These are phyloP conservation scores for Scolanthus callimorphus DNA, from an alignment of 92 coral and sea anemone species.

Conservation along the genomic window DNA sequence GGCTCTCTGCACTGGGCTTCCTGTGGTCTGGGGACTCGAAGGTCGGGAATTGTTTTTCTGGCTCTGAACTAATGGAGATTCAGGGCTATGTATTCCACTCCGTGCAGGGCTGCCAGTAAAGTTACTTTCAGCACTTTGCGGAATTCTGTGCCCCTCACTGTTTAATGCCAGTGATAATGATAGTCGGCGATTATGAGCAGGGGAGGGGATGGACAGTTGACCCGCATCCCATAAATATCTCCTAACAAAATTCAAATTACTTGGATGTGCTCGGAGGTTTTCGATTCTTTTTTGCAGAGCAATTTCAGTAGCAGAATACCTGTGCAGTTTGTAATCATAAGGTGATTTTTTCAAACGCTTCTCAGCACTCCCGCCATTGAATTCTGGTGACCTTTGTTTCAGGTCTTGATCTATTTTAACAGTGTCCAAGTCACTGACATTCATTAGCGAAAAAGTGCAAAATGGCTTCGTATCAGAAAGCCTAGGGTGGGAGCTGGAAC, in stretches of 20 bases:
- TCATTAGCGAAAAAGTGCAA: conserved; percentile 81
- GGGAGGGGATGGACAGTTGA: conserved; percentile 26
- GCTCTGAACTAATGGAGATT: conserved; percentile 8
- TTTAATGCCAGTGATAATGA: conserved; percentile 50
- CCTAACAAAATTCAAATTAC: conserved; percentile 71
- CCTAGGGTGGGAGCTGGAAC: conserved; percentile 86
- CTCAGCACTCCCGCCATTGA: background rate
- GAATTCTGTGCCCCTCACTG: conserved; percentile 53
- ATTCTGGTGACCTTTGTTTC: conserved; percentile 7
- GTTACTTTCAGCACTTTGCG: conserved; percentile 29
- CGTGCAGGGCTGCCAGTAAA: conserved; percentile 5
- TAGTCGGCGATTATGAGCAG: conserved; percentile 47
- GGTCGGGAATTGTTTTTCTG: background rate
- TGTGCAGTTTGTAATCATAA: conserved; percentile 1
- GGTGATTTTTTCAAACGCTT: conserved; percentile 11
- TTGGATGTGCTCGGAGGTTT: conserved; percentile 60
- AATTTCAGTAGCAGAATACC: conserved; percentile 14
- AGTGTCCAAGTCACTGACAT: conserved; percentile 61
- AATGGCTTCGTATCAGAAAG: conserved; percentile 60
- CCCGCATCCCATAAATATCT: conserved; percentile 53
- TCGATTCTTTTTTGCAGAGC: conserved; percentile 62
- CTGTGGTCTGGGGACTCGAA: background rate
- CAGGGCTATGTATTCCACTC: conserved; percentile 1
- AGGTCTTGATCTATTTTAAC: conserved; percentile 75
- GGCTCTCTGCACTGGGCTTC: conserved; percentile 9